phyloP scores from a whole-genome alignment of 2,888 invertebrate species.

The Spilosoma lubricipeda region DNA sequence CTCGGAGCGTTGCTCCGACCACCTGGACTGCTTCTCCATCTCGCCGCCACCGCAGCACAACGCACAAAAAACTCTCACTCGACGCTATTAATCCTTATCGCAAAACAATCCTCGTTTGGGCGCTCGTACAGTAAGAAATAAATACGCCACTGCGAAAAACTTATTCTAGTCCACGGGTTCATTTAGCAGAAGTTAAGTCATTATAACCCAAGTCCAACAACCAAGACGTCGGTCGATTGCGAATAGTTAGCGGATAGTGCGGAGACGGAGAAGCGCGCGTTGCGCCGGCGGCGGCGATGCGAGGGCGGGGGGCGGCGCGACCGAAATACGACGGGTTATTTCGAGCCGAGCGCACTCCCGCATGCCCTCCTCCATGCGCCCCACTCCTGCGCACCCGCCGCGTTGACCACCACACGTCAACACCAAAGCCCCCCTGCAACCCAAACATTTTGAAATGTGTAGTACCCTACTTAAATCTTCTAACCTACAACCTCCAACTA shows the following conservation, averaged over 20 bases:
- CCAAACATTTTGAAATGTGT: conserved; percentile 57
- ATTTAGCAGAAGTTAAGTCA: conserved; percentile 92
- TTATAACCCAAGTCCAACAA: conserved; percentile 90
- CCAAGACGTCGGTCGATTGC: conserved; percentile 98
- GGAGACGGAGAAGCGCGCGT: conserved; percentile 63
- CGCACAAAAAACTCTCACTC: conserved; percentile 83
- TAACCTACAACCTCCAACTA: conserved; percentile 19
- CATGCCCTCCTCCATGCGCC: conserved; percentile 58
- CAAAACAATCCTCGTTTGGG: conserved; percentile 70
- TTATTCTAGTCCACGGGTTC: conserved; percentile 86
- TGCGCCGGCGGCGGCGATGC: conserved; percentile 69
- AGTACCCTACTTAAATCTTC: conserved; percentile 43
- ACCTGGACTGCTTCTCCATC: conserved; percentile 92
- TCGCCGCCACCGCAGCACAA: conserved; percentile 82
- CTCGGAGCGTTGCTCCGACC: conserved; percentile 81
- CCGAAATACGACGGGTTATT: conserved; percentile 84
- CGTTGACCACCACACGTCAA: conserved; percentile 59
- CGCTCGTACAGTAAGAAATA: conserved; percentile 73
- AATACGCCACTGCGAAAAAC: conserved; percentile 83
- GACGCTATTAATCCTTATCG: conserved; percentile 78
- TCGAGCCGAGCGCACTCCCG: conserved; percentile 77
- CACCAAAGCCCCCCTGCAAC: conserved; percentile 39
- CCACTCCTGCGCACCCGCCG: conserved; percentile 29
- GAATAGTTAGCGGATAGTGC: conserved; percentile 96
- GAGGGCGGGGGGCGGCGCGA: conserved; percentile 71